phyloP scores from a whole-genome alignment of 2,113 vertebrate species.

The Delphinus delphis region DNA sequence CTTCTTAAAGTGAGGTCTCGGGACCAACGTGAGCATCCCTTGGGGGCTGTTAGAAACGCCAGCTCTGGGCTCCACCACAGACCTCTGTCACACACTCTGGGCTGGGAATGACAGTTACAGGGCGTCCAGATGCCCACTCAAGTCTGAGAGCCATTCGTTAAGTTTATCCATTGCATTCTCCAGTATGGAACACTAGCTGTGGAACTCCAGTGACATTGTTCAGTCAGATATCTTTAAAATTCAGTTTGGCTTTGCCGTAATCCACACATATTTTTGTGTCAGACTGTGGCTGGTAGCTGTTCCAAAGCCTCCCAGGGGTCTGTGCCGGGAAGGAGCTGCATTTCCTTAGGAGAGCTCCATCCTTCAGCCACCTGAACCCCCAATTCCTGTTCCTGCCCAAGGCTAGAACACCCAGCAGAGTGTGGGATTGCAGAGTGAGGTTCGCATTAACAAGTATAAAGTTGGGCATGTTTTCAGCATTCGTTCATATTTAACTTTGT shows the following conservation, averaged over 20 bases:
- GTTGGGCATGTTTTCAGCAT: not conserved
- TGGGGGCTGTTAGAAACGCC: not conserved
- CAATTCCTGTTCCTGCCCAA: not conserved
- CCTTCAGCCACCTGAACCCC: not conserved
- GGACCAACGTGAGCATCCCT: too few species aligned
- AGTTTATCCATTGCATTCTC: not conserved
- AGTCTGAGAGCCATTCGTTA: not conserved
- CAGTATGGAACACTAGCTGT: not conserved
- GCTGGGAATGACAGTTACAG: not conserved
- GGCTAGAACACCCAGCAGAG: not conserved
- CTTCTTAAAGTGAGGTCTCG: too few species aligned
- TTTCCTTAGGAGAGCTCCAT: not conserved
- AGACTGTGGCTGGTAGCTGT: not conserved
- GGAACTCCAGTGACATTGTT: not conserved
- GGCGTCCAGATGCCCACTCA: not conserved
- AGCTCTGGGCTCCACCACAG: not conserved
- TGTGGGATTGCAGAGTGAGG: not conserved
- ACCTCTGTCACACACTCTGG: not conserved
- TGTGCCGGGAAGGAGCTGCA: fast-evolving
- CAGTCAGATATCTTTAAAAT: not conserved
- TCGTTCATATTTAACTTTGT: not conserved
- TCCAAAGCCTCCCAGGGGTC: not conserved
- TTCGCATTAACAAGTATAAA: too few species aligned
- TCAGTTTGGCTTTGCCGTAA: not conserved
- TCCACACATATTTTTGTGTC: not conserved